These are phyloP conservation scores for Saturnia pavonia DNA, from an alignment of 2,888 invertebrate genomes.

Conservation along the genomic window DNA sequence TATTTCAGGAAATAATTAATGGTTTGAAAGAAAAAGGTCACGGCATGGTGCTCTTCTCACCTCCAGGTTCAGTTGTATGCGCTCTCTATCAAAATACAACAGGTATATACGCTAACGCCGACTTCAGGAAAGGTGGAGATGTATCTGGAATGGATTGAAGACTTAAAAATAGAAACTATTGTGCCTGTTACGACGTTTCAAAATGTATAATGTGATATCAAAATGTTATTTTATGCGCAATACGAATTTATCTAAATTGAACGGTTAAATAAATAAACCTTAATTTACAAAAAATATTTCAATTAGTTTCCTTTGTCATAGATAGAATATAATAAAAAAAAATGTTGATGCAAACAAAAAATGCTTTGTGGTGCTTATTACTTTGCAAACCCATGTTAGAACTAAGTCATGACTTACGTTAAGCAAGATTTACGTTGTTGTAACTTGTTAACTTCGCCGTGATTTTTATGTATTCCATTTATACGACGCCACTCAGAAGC, in stretches of 20 bases:
- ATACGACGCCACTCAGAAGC: too few species aligned
- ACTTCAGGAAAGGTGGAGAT: constrained; percentile 91
- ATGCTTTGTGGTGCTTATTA: neutral
- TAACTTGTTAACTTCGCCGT: neutral
- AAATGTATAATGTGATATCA: constrained; percentile 26
- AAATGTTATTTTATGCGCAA: neutral
- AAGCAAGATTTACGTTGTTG: neutral
- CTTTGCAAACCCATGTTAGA: neutral
- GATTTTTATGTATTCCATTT: neutral
- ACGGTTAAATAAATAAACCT: too few species aligned
- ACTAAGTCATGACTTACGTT: neutral
- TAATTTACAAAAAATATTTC: too few species aligned
- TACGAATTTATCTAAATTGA: too few species aligned
- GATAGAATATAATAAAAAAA: neutral
- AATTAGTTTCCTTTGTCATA: neutral
- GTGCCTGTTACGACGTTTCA: constrained; percentile 20
- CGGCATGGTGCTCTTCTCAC: constrained; percentile 81
- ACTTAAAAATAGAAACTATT: constrained; percentile 16
- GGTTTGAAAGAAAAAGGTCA: constrained; percentile 87
- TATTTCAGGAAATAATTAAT: constrained; percentile 80
- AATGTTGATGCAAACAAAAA: neutral
- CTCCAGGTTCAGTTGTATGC: constrained; percentile 87
- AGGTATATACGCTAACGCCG: constrained; percentile 88
- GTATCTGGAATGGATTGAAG: constrained; percentile 85
- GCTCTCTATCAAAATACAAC: constrained; percentile 83